Base-by-base conservation (phyloP, 1,140 invertebrate genomes). In the Apocrypta bakeri region DNA sequence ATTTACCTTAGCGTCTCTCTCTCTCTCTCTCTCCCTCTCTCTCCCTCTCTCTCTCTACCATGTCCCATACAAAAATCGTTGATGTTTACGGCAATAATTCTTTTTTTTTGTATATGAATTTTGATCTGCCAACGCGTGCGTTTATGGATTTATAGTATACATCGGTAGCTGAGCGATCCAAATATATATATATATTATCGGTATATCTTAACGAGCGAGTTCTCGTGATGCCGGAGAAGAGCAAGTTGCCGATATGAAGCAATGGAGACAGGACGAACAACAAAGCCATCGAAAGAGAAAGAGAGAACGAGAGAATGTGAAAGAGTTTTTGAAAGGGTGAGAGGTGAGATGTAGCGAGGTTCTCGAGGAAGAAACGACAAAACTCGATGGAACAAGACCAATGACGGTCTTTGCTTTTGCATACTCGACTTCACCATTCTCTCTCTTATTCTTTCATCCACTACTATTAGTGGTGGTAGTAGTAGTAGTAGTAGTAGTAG, bases 121-220 rank as follows among this genome's bases (percentile, higher is more conserved):
- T n/a, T n/a, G n/a, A n/a, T n/a, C n/a, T n/a, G n/a, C n/a, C n/a
- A n/a, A n/a, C n/a, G n/a, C n/a, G n/a, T n/a, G n/a, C n/a, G n/a
- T n/a, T n/a, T n/a, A n/a, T n/a, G n/a, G n/a, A n/a, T n/a, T n/a
- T n/a, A n/a, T n/a, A n/a, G n/a, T 14, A 17, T 56, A 56, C n/a
- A 56, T 56, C 48, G 2, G 48, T 4, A 17, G 17, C 48, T 56
- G 14, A 48, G 42, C 42, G 12, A 12, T 12, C 42, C 42, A 48
- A 48, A 17, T 48, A 48, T 48, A n/a, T n/a, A n/a, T n/a, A n/a
- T n/a, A n/a, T n/a, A n/a, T n/a, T n/a, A n/a, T n/a, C n/a, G n/a
- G n/a, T n/a, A 61, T 82, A 82, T 82, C 73, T 82, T 82, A 82
- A 82, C 81, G 74, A 82, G 74, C 66, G 40, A 69, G 74, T 64